Percentiles rank a stretch among this genome's conserved stretches.
Conservation (phyloP, 1,140 invertebrate genomes). For the Akabosia matsudoensis region DNA sequence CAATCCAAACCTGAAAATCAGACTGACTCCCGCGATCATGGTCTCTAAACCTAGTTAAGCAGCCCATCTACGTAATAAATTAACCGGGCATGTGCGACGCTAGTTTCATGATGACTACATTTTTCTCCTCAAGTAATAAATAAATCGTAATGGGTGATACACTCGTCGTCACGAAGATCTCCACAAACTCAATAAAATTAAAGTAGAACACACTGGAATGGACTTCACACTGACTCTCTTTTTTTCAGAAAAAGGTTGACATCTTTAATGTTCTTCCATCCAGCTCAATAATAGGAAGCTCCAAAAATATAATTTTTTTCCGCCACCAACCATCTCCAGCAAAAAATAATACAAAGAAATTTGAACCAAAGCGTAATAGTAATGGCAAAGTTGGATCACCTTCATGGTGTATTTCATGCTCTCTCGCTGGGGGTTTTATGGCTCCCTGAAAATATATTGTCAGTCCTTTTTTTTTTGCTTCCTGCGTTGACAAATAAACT, state of each 20-base stretch:
- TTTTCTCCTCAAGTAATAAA: neutral
- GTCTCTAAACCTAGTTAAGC: too few relatives aligned
- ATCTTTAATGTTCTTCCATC: neutral
- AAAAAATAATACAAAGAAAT: neutral
- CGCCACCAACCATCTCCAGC: neutral
- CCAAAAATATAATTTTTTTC: neutral
- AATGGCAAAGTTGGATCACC: neutral
- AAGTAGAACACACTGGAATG: slow-evolving; percentile 8
- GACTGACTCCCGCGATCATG: too few relatives aligned
- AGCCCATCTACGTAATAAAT: neutral
- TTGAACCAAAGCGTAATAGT: too few relatives aligned
- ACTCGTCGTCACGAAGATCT: neutral
- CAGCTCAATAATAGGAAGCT: neutral
- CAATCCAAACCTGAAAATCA: too few relatives aligned
- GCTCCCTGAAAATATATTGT: neutral
- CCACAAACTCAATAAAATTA: slow-evolving; percentile 20
- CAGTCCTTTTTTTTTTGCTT: neutral
- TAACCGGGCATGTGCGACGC: neutral
- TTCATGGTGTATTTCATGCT: neutral
- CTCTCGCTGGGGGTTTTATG: slow-evolving; percentile 8
- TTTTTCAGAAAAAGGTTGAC: slow-evolving; percentile 9
- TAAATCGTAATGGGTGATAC: neutral
- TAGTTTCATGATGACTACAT: neutral
- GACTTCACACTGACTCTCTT: neutral
- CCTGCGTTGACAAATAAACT: slow-evolving; percentile 17